Evolutionary conservation across 1,140 invertebrate genomes (phyloP).

Genomic region (Apis florea): DNA sequence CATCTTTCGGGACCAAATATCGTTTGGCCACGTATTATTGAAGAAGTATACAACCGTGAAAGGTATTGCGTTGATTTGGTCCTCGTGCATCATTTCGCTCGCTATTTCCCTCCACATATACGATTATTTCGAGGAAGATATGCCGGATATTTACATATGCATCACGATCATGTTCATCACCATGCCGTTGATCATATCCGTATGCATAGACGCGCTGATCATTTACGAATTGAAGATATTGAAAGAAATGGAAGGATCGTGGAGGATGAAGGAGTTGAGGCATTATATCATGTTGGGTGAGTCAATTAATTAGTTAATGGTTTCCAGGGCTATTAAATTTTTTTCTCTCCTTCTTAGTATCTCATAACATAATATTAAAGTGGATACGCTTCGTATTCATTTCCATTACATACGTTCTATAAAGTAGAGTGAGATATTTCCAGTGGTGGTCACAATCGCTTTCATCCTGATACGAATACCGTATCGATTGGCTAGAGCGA

Average conservation of each 20-base stretch:
- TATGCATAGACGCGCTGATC: conserved; percentile 59
- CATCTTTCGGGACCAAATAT: conserved; percentile 40
- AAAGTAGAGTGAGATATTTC: neutral
- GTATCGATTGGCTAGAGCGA: conserved; percentile 59
- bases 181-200: conserved; percentile 56
- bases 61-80: conserved; percentile 67
- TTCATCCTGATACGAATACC: conserved; percentile 69
- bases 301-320: neutral
- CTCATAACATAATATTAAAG: too few species aligned
- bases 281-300: conserved; percentile 64
- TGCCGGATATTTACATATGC: conserved; percentile 66
- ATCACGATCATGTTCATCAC: conserved; percentile 66
- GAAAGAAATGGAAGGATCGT: conserved; percentile 44
- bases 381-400: too few species aligned
- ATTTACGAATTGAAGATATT: conserved; percentile 56
- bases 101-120: conserved; percentile 71
- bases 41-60: conserved; percentile 57
- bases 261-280: conserved; percentile 47
- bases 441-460: conserved; percentile 62
- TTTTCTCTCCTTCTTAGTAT: too few species aligned
- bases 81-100: conserved; percentile 55
- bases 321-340: too few species aligned
- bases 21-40: conserved; percentile 37
- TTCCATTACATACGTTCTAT: neutral
- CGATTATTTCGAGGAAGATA: conserved; percentile 59